Percentiles rank a stretch among this genome's conserved stretches.
These are phyloP conservation scores for Virgularia gustaviana DNA, from an alignment of 92 coral and sea anemone species.

Conservation along the genomic window DNA sequence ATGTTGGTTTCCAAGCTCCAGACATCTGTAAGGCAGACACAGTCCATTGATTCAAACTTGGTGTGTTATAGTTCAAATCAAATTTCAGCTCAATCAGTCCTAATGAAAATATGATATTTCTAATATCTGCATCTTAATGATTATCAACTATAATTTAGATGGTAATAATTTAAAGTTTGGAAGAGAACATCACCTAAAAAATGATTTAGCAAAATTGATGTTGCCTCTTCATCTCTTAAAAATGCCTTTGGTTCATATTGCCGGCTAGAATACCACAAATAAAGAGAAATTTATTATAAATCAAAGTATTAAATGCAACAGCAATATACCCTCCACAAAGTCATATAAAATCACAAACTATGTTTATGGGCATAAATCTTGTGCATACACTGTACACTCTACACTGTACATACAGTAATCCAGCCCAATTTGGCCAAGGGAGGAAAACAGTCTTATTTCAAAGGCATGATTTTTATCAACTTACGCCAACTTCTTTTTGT, in stretches of 20 bases:
- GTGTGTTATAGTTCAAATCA: constrained; percentile 86
- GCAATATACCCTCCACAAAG: no score
- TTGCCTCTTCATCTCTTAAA: constrained; percentile 76
- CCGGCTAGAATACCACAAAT: constrained; percentile 45
- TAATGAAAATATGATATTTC: not conserved
- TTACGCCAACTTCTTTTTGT: constrained; percentile 69
- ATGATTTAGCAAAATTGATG: constrained; percentile 81
- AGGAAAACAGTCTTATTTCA: no score
- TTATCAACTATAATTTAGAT: not conserved
- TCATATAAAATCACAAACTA: no score
- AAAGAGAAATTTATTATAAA: not conserved
- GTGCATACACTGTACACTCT: no score
- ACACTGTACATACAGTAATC: no score
- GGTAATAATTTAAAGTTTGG: not conserved
- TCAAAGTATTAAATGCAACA: no score
- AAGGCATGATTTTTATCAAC: no score
- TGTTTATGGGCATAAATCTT: no score
- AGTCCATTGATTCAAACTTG: constrained; percentile 90
- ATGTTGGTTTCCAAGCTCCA: constrained; percentile 91
- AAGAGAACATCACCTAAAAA: no score
- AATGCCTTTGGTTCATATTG: constrained; percentile 71
- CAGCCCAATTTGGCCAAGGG: no score
- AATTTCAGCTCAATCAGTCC: constrained; percentile 87
- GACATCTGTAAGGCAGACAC: constrained; percentile 76
- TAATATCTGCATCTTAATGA: not conserved